Conservation (phyloP, 2,797 vertebrate species). For the Craterocephalus amniculus region DNA sequence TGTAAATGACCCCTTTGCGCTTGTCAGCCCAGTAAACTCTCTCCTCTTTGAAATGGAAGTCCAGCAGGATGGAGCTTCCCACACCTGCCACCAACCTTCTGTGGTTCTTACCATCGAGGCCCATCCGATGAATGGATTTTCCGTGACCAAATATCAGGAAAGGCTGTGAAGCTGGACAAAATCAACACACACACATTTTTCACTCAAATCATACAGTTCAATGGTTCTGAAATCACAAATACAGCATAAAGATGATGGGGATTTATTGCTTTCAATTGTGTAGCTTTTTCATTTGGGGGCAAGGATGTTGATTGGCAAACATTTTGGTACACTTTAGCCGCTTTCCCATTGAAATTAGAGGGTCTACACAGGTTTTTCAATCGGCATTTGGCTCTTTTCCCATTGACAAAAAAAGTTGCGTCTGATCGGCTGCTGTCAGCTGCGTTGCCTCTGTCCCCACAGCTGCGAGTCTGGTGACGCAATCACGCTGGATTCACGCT, state of each 20-base stretch:
- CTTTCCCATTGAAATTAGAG: too few species aligned
- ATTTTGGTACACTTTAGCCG: neutral
- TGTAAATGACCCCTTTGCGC: constrained; percentile 85
- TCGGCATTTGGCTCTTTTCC: too few species aligned
- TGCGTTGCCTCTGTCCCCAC: too few species aligned
- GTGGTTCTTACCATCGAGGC: constrained; percentile 85
- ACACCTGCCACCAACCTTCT: constrained; percentile 80
- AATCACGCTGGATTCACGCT: too few species aligned
- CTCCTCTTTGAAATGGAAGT: constrained; percentile 87
- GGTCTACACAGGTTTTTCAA: too few species aligned
- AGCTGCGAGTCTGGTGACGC: too few species aligned
- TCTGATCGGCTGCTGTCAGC: too few species aligned
- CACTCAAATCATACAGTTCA: neutral
- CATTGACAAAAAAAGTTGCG: too few species aligned
- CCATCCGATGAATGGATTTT: constrained; percentile 87
- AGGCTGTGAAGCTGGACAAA: constrained; percentile 84
- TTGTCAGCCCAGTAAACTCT: constrained; percentile 90
- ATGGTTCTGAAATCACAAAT: neutral
- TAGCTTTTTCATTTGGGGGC: neutral
- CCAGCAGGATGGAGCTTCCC: constrained; percentile 82
- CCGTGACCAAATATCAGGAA: constrained; percentile 90
- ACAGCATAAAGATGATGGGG: too few species aligned
- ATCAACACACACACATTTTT: neutral
- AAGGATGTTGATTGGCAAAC: neutral
- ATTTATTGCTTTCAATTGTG: neutral